Percentiles rank a stretch among this genome's conserved stretches.
phyloP scores from a whole-genome alignment of 1,140 invertebrate species.

The Cardiocondyla obscurior region DNA sequence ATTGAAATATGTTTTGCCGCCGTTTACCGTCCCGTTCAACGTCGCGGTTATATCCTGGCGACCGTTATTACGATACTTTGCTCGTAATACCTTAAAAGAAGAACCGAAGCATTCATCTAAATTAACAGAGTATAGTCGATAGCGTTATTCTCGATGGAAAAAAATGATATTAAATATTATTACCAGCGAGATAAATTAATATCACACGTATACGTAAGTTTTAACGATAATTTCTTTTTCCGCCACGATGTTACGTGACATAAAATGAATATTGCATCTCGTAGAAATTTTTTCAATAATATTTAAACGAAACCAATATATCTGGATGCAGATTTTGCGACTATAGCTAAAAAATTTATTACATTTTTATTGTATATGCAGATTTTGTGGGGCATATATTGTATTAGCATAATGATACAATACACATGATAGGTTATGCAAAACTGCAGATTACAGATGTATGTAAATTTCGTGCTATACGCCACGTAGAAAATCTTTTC shows the following conservation, averaged over 20 bases:
- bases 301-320: not conserved
- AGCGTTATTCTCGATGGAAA: not conserved
- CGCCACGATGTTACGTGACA: not conserved
- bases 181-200: not conserved
- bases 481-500: conserved; percentile 16
- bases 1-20: conserved; percentile 79
- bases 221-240: not conserved
- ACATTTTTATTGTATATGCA: conserved; percentile 1
- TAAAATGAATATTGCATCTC: not conserved
- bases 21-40: conserved; percentile 72
- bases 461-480: conserved; percentile 10
- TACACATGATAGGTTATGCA: not conserved
- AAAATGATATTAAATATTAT: not conserved
- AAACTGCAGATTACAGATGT: conserved; percentile 13
- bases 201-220: not conserved
- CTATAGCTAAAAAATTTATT: not conserved
- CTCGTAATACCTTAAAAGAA: conserved; percentile 53
- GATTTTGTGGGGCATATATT: not conserved
- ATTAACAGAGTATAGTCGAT: conserved; percentile 31
- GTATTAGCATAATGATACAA: conserved; percentile 22
- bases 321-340: not conserved
- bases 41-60: conserved; percentile 68
- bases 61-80: conserved; percentile 66
- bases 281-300: not conserved
- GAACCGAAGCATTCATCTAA: conserved; percentile 12